phyloP scores from a whole-genome alignment of 2,113 vertebrate species.

The Heterotis niloticus region DNA sequence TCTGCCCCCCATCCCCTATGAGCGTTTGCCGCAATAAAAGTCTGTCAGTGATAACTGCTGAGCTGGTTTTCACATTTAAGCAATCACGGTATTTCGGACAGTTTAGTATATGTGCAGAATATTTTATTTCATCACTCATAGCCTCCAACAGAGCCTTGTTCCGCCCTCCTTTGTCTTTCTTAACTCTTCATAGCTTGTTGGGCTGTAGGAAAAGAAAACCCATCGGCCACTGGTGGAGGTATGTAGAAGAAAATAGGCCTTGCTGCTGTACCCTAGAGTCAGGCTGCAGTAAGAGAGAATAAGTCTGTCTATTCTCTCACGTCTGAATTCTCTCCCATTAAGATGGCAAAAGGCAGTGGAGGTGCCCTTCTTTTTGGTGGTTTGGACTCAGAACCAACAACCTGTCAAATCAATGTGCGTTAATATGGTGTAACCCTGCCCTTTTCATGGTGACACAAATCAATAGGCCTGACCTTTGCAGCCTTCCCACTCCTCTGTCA shows the following conservation, averaged over 20 bases:
- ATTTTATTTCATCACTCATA: too few species aligned
- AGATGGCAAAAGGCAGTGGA: slow-evolving; percentile 2
- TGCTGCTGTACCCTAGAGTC: too few species aligned
- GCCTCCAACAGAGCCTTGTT: not conserved
- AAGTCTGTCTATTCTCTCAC: too few species aligned
- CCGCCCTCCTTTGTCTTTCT: too few species aligned
- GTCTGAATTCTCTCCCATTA: too few species aligned
- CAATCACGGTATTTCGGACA: not conserved
- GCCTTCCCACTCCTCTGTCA: not conserved
- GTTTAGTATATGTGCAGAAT: not conserved
- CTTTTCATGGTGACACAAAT: slow-evolving; percentile 15
- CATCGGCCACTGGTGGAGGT: too few species aligned
- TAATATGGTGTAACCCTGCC: slow-evolving; percentile 23
- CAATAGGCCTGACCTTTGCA: slow-evolving; percentile 29
- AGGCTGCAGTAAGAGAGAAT: too few species aligned
- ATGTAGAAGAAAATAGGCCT: too few species aligned
- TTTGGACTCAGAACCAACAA: not conserved
- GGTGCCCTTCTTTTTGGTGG: slow-evolving; percentile 12
- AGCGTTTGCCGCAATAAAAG: not conserved
- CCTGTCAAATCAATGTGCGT: slow-evolving; percentile 25
- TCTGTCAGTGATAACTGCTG: not conserved
- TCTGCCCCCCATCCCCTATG: not conserved
- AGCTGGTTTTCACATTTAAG: not conserved
- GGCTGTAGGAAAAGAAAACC: too few species aligned
- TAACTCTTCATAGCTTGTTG: not conserved